phyloP scores from a whole-genome alignment of 2,113 vertebrate species.

The Galbula dea region DNA sequence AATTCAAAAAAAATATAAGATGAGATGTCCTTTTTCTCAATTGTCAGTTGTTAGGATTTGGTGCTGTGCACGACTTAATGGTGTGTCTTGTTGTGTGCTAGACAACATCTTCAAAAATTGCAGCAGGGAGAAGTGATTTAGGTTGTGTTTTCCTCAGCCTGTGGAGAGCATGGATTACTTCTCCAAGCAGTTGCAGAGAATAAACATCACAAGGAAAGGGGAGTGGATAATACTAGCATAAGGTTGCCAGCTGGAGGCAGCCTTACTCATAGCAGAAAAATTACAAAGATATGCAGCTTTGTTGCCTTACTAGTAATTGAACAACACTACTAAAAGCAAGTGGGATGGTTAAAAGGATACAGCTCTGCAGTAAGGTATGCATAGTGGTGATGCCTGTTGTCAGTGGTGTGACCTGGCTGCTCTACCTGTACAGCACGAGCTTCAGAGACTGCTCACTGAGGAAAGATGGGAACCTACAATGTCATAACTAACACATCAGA shows the following conservation, averaged over 20 bases:
- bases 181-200: not conserved
- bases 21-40: not conserved
- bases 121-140: not conserved
- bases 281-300: too few species aligned
- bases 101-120: not conserved
- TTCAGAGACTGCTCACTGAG: not conserved
- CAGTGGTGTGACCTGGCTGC: not conserved
- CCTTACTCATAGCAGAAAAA: not conserved
- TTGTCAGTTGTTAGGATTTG: not conserved
- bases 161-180: not conserved
- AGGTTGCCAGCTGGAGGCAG: not conserved
- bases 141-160: not conserved
- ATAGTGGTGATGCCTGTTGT: not conserved
- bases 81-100: not conserved
- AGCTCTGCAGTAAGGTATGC: not conserved
- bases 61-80: not conserved
- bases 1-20: not conserved
- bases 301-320: not conserved
- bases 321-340: not conserved
- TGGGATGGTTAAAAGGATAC: not conserved
- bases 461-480: not conserved
- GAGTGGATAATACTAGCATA: not conserved
- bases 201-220: not conserved
- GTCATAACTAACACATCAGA: not conserved
- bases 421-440: not conserved